These are phyloP conservation scores for Lichenostomus cassidix DNA, from an alignment of 2,113 vertebrate species.

Conservation along the genomic window DNA sequence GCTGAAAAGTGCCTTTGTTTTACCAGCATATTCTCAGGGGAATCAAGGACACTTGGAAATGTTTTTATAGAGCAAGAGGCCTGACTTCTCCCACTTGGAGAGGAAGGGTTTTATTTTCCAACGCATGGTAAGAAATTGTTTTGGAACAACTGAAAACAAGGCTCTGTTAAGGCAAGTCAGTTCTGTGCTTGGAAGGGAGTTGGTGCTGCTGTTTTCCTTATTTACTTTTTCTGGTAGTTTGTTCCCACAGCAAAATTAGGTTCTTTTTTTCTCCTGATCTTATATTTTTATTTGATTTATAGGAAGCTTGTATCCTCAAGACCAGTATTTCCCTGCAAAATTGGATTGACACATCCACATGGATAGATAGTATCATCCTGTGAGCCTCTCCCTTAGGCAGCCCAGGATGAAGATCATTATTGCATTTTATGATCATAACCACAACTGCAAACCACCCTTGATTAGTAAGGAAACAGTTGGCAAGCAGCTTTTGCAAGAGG, in stretches of 20 bases:
- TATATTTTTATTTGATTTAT: not conserved
- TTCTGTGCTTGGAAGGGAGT: not conserved
- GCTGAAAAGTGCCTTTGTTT: constrained; percentile 48
- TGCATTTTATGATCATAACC: not conserved
- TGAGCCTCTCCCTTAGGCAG: not conserved
- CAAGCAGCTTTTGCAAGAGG: not conserved
- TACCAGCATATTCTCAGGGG: not conserved
- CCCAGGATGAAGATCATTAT: not conserved
- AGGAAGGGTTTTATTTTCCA: not conserved
- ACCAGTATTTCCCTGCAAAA: not conserved
- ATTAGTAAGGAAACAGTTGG: not conserved
- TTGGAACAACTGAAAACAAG: not conserved
- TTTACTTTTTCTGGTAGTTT: not conserved
- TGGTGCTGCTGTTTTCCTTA: not conserved
- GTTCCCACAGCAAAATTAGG: not conserved
- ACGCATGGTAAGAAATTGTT: not conserved
- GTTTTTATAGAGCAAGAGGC: not conserved
- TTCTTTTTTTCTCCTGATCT: not conserved
- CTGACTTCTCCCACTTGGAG: constrained; percentile 11
- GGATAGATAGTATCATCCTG: not conserved
- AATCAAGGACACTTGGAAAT: constrained; percentile 38
- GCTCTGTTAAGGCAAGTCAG: not conserved
- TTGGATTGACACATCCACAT: not conserved
- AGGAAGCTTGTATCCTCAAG: not conserved
- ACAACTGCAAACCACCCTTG: not conserved